Base-by-base conservation (phyloP, 2,888 invertebrate genomes). In the Cheilosia soror region DNA sequence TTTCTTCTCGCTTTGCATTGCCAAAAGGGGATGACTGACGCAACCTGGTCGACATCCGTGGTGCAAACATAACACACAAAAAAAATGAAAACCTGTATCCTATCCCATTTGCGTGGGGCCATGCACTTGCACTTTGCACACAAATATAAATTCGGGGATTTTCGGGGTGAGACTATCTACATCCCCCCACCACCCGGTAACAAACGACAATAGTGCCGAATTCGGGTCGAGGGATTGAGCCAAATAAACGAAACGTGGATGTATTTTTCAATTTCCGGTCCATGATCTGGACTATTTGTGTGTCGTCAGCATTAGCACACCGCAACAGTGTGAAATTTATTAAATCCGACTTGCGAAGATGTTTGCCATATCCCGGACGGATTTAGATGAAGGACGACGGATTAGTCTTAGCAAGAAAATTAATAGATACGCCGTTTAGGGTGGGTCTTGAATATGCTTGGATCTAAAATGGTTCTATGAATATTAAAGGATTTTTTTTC, bases 241-340 rank as follows among this genome's bases (percentile, higher is more conserved):
- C 42, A 68, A 68, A 42, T 51, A 55, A 57, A 55, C 63, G 71
- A 60, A 80, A 57, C 71, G 76, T 71, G 66, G 51, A 85, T 71
- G 72, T 62, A 85, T 85, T 80, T 85, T 80, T 85, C 85, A 85
- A 85, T 85, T 85, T 85, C 85, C 85, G 85, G 71, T 76, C 42
- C 80, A 72, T 80, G 75, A 85, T 85, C 80, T 76, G 66, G 66
- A 79, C 79, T 49, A 79, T 84, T 84, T 84, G 79, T 73, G 65
- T 75, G 75, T 71, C 58, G 53, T 58, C 73, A 68, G 40, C 69
- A 47, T 58, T 62, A 73, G 42, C 42, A 27, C 42, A 60, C 72
- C 33, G 57, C 66, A 47, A 55, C 62, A 71, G 53, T 63, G 68
- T 51, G 58, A 58, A 51, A 73, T 82, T 55, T 78, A 82, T 81